Evolutionary conservation across 2,113 vertebrate genomes (phyloP), one percentile per base, ranked within the genome.

Genomic region (Panurus biarmicus): DNA sequence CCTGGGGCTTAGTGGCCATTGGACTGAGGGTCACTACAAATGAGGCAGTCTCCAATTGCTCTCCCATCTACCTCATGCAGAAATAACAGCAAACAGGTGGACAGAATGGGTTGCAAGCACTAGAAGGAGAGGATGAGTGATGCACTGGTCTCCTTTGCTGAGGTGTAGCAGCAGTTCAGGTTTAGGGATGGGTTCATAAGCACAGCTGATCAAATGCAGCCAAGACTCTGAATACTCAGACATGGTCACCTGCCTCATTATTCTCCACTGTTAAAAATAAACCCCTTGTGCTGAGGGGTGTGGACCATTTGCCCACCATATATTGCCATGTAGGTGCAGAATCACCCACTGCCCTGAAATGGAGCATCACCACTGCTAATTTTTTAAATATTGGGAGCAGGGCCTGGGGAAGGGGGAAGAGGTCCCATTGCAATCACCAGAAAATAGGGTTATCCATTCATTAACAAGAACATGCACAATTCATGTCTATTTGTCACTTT

Each of bases 171-270:
- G 35, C 16, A 13, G 12, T 65, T 74, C 61, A 54, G 44, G 13
- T 71, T 77, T 71, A 51, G 18, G 36, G 17, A 47, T 65, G 11
- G 5, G 21, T 66, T 74, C 44, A 15, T 12, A 64, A 62, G 19
- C 58, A 80, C 53, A 54, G 60, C 17, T 40, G 24, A 14, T 24
- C 9, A 12, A 90, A 85, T 11, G 31, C 18, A 50, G 26, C 44
- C 0, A 0, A 75, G 42, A 38, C 8, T 23, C 51, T 48, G 50
- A 72, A 23, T 2, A 3, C 5, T 47, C 29, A 48, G 25, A 19
- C 22, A 7, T 25, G 22, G 11, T 29, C 20, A 31, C 21, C 20
- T 66, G 12, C 16, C 73, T 12, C 2, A 1, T 51, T 58, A 53
- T 31, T 64, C n/a, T 66, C 26, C 5, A 0, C 20, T 31, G 28